Conservation (phyloP, 1,140 invertebrate genomes). For the Drosophila ambigua region DNA sequence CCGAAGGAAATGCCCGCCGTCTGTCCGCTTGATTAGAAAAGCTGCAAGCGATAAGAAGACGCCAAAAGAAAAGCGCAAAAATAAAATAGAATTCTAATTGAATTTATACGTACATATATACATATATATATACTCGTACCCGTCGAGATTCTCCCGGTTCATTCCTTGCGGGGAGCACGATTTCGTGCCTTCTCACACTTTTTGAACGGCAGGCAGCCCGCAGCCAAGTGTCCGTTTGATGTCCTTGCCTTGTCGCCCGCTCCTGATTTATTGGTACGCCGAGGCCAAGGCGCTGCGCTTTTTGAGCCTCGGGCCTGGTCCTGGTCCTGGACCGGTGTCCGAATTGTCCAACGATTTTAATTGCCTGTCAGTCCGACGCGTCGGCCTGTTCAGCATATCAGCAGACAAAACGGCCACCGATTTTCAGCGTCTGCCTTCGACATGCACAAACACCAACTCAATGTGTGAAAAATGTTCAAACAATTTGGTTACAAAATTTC, state of each 20-base stretch:
- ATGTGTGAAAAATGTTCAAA: slow-evolving; percentile 45
- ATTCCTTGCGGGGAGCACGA: slow-evolving; percentile 29
- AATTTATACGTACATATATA: slow-evolving; percentile 55
- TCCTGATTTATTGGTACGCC: slow-evolving; percentile 69
- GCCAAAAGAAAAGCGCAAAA: slow-evolving; percentile 31
- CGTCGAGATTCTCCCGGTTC: slow-evolving; percentile 8
- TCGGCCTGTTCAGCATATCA: slow-evolving; percentile 44
- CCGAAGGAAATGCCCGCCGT: slow-evolving; percentile 58
- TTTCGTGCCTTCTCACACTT: slow-evolving; percentile 38
- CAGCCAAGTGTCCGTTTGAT: slow-evolving; percentile 51
- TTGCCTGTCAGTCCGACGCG: slow-evolving; percentile 62
- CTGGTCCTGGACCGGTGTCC: background rate
- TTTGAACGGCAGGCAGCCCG: slow-evolving; percentile 28
- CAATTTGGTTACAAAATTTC: slow-evolving; percentile 49
- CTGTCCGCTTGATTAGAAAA: slow-evolving; percentile 76
- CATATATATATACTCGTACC: slow-evolving; percentile 38
- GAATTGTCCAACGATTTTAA: slow-evolving; percentile 65
- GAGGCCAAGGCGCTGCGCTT: slow-evolving; percentile 50
- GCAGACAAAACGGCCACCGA: slow-evolving; percentile 3
- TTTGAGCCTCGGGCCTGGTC: slow-evolving; percentile 13
- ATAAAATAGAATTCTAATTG: slow-evolving; percentile 75
- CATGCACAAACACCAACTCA: background rate
- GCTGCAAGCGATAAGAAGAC: slow-evolving; percentile 70
- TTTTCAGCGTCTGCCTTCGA: background rate
- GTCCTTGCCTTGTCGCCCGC: slow-evolving; percentile 59